Evolutionary conservation across 2,888 invertebrate genomes (phyloP).

Genomic region (Aproaerema taeniolella): DNA sequence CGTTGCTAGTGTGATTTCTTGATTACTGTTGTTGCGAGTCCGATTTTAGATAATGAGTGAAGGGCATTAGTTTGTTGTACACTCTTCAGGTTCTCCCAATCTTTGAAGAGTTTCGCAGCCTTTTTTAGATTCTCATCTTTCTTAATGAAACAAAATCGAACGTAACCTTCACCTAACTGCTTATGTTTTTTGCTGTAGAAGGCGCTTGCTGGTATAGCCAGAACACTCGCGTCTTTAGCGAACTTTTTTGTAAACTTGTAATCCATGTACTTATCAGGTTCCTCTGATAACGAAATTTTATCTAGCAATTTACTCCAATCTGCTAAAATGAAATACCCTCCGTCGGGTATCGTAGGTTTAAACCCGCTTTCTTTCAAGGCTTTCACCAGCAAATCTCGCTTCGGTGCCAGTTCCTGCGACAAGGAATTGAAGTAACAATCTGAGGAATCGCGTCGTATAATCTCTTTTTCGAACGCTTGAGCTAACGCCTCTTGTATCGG

Average conservation of each 20-base stretch:
- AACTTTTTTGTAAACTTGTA: conserved; percentile 97
- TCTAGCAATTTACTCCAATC: conserved; percentile 88
- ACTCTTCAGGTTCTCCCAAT: too few species aligned
- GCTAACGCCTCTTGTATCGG: conserved; percentile 96
- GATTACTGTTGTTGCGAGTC: too few species aligned
- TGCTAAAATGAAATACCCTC: conserved; percentile 98
- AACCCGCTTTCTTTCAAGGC: conserved; percentile 88
- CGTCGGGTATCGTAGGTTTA: conserved; percentile 94
- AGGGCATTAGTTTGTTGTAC: too few species aligned
- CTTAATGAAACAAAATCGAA: conserved; percentile 97
- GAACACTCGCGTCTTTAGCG: conserved; percentile 92
- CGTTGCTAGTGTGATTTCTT: too few species aligned
- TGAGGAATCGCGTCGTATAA: conserved; percentile 80
- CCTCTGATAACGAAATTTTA: conserved; percentile 82
- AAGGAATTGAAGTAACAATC: conserved; percentile 91
- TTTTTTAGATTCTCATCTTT: conserved; percentile 85
- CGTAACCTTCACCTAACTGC: conserved; percentile 87
- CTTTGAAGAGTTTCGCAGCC: conserved; percentile 80
- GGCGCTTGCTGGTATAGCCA: conserved; percentile 95
- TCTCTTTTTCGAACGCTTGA: conserved; percentile 90
- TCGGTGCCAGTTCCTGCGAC: conserved; percentile 83
- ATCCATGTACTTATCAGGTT: conserved; percentile 87
- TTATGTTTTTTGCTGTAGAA: conserved; percentile 93
- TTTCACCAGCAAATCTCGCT: conserved; percentile 88
- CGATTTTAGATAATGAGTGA: too few species aligned